Conservation (phyloP, 2,113 vertebrate genomes). For the Actenoides hombroni region DNA sequence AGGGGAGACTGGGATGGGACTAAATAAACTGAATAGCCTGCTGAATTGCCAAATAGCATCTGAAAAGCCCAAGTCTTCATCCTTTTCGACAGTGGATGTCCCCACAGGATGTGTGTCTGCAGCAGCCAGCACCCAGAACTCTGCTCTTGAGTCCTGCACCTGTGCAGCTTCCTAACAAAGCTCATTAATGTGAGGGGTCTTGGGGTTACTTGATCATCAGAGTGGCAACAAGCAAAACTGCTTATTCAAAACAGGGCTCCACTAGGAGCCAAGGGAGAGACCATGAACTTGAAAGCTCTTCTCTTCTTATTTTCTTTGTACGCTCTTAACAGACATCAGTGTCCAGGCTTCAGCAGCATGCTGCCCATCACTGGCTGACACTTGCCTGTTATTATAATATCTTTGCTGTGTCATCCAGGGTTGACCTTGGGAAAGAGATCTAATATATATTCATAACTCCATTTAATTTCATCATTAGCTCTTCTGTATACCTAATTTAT, state of each 20-base stretch:
- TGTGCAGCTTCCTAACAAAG: rapidly evolving
- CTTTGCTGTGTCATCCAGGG: constrained; percentile 19
- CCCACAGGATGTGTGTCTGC: rapidly evolving
- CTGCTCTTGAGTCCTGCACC: rapidly evolving
- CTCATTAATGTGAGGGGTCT: neutral
- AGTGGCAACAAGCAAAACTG: neutral
- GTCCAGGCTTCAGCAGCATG: neutral
- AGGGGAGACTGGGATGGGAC: neutral
- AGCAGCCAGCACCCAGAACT: neutral
- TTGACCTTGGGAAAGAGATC: constrained; percentile 48
- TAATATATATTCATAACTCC: constrained; percentile 60
- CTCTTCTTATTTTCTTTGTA: neutral
- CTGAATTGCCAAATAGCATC: neutral
- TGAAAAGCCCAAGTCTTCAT: neutral
- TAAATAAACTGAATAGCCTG: neutral
- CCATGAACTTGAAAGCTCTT: neutral
- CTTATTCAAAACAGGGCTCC: neutral
- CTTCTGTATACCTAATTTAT: constrained; percentile 58
- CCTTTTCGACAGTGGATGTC: neutral
- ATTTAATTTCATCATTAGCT: constrained; percentile 59
- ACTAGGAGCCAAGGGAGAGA: neutral
- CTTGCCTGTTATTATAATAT: neutral
- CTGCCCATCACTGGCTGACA: neutral
- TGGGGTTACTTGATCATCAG: neutral
- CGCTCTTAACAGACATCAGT: neutral